These are phyloP conservation scores for Passer domesticus DNA, from an alignment of 2,113 vertebrate genomes.

Conservation along the genomic window DNA sequence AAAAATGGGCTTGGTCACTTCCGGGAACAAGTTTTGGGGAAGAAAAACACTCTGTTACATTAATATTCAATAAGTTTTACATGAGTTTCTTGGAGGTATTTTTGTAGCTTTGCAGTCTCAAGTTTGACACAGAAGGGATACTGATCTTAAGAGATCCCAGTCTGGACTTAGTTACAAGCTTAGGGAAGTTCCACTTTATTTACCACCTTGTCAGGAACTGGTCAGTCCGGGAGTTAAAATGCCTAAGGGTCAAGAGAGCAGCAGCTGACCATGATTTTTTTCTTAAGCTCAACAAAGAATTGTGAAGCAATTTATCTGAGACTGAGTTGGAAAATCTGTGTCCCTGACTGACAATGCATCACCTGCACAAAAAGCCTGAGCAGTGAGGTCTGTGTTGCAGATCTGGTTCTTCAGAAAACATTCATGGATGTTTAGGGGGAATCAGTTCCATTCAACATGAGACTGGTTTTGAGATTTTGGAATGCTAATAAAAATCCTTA, in stretches of 20 bases:
- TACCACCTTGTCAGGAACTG: neutral
- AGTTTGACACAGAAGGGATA: neutral
- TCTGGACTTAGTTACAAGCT: neutral
- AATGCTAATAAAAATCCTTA: neutral
- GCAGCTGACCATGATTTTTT: neutral
- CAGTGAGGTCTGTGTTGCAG: neutral
- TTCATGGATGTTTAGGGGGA: neutral
- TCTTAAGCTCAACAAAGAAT: neutral
- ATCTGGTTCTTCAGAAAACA: neutral
- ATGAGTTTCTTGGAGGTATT: neutral
- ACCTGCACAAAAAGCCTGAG: neutral
- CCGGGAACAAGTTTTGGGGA: neutral
- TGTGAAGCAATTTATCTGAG: neutral
- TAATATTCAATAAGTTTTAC: neutral
- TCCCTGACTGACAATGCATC: neutral
- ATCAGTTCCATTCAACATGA: neutral
- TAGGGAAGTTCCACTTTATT: neutral
- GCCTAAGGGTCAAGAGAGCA: neutral
- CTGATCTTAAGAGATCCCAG: neutral
- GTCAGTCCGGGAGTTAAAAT: neutral
- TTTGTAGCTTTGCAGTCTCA: neutral
- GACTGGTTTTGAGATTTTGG: neutral
- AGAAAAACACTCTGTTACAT: neutral
- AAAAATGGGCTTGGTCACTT: conserved; percentile 15
- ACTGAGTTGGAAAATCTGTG: neutral